Evolutionary conservation across 2,888 invertebrate species (phyloP), one percentile per base, ranked within the genome.

Genomic region (Sminthurinus aureus): DNA sequence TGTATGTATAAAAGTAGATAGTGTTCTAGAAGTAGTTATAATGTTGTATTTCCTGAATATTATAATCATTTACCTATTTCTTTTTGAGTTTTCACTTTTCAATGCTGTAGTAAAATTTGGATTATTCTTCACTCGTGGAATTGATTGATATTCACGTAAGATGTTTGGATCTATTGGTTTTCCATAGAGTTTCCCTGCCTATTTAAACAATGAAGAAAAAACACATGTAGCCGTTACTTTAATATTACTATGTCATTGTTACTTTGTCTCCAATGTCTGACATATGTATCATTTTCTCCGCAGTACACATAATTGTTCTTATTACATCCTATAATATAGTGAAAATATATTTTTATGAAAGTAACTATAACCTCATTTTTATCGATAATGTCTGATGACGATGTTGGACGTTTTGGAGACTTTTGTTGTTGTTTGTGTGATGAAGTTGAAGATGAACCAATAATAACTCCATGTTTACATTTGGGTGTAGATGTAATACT

Each of bases 81-180:
- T 89, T 26, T 89, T 87, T 26, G 90, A 89, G 89, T 93, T 96
- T 89, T 95, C 95, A 9, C 94, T 93, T 85, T 94, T 91, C 83
- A 94, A 91, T 0, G 96, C 96, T 9, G 94, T 94, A 3, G 93
- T 92, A 89, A 94, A 94, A 87, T 94, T 94, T 6, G 94, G 93
- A 89, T 93, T 93, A 77, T 92, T 92, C 87, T 94, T 94, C 73
- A 94, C 92, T 88, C 95, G 95, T 0, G 94, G 93, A 89, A 97
- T 95, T 89, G 94, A 94, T 90, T 96, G 96, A 92, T 96, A 97
- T 89, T 97, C 96, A 90, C 95, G 94, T 38, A 90, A 89, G 38
- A 96, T 85, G 64, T 86, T 86, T 13, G 87, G 84, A 88, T 88
- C 88, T 67, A 85, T 89, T 85, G 79, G 89, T 89, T 85, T 89